These are phyloP conservation scores for Microtus ochrogaster DNA, from an alignment of 2,113 vertebrate genomes.

Conservation along the genomic window DNA sequence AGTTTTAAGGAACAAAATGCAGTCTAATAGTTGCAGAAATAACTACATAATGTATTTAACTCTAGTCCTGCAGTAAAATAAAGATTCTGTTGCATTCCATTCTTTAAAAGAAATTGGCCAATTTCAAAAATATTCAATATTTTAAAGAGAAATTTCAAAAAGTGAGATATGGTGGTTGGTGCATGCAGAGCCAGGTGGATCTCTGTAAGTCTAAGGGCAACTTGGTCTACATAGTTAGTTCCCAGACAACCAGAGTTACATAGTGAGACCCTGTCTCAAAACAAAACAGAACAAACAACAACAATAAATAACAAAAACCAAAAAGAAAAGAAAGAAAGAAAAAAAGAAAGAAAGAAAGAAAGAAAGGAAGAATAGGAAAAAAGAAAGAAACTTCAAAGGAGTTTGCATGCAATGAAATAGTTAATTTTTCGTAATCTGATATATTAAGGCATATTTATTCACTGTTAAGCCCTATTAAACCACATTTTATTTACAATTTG, in stretches of 20 bases:
- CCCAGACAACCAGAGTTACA: neutral
- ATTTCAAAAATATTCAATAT: conserved; percentile 13
- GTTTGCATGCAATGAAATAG: neutral
- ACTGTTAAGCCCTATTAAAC: neutral
- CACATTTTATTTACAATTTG: conserved; percentile 6
- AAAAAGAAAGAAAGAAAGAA: neutral
- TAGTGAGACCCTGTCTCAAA: neutral
- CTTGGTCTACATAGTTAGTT: neutral
- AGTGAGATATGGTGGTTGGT: rapidly evolving
- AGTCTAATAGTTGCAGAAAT: neutral
- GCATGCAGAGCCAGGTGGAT: neutral
- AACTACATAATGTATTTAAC: conserved; percentile 28
- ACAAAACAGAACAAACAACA: neutral
- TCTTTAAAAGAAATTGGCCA: conserved; percentile 53
- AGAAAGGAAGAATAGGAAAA: too few relatives aligned
- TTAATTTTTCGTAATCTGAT: conserved; percentile 29
- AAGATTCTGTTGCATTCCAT: neutral
- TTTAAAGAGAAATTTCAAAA: neutral
- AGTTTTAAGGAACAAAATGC: neutral
- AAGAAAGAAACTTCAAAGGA: neutral
- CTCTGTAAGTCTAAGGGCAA: neutral
- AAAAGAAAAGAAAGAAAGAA: too few relatives aligned
- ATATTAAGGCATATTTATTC: neutral
- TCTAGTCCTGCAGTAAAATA: neutral
- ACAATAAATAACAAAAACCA: neutral